Base-by-base conservation (phyloP, 1,140 invertebrate species). In the Nylanderia fulva region DNA sequence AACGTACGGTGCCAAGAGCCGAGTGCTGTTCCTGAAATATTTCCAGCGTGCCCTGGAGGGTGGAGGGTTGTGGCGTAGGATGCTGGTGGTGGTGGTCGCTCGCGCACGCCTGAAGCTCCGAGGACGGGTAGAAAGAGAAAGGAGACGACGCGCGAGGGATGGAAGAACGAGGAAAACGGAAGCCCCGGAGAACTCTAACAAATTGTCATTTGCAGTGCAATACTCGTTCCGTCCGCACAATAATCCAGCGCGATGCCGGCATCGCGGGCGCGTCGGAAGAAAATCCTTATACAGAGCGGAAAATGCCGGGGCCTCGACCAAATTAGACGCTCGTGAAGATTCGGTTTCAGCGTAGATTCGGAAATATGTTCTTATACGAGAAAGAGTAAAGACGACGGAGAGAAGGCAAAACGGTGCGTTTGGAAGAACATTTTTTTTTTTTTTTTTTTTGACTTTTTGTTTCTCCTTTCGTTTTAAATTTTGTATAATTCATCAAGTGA, bases 131-230 rank as follows among this genome's bases (percentile, higher is more conserved):
- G 13, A 61, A 21, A 58, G 36, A 80, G 61, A 64, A 18, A 54
- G 13, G 13, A 48, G 15, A n/a, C 3, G 45, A 5, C 45, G 13
- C 13, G 39, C n/a, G 66, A 24, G 56, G 18, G 0, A 4, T 2
- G 18, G 5, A 27, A n/a, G 8, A 29, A 9, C 2, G 82, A 0
- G 21, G 39, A 60, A n/a, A n/a, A 60, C 29, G 56, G 84, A 68
- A 68, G 77, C 83, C 76, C 64, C 63, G 58, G 74, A 52, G 86
- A 89, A 89, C 84, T 86, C 86, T 89, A 89, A 89, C 88, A 89
- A 89, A 89, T 89, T 89, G 88, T 89, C 88, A 89, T 89, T 89
- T 89, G 88, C 88, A 89, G 87, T 76, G 87, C 87, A 88, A 89
- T 90, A 90, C 85, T 90, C 87, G 85, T 90, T 89, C 79, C 85